These are phyloP conservation scores for Gymnocypris eckloni DNA, from an alignment of 2,797 vertebrate genomes.

Conservation along the genomic window DNA sequence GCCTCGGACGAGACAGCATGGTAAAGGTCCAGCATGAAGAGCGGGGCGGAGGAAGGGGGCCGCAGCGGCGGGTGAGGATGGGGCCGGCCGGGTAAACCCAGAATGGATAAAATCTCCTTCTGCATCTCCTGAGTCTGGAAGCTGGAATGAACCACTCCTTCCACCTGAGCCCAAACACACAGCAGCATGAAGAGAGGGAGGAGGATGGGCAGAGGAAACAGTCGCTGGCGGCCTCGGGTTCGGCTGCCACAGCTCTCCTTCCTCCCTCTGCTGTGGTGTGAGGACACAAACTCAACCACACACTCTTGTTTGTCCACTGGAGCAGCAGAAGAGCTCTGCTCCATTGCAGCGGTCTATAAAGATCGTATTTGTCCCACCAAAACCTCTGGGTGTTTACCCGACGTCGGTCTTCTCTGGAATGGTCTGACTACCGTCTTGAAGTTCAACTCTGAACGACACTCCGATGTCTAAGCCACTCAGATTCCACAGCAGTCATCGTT, in stretches of 20 bases:
- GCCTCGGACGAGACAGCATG: constrained; percentile 86
- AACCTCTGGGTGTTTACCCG: constrained; percentile 25
- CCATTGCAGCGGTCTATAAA: constrained; percentile 18
- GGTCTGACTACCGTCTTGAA: background rate
- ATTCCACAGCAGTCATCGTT: constrained; percentile 22
- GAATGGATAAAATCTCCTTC: constrained; percentile 90
- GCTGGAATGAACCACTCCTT: constrained; percentile 81
- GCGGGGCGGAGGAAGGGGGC: constrained; percentile 85
- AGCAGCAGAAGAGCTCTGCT: constrained; percentile 13
- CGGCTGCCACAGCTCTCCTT: constrained; percentile 3
- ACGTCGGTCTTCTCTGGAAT: constrained; percentile 9
- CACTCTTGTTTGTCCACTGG: constrained; percentile 25
- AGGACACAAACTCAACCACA: background rate
- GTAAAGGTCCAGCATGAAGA: constrained; percentile 97
- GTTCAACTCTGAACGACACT: constrained; percentile 20
- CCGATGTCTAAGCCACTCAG: constrained; percentile 32
- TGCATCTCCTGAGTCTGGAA: constrained; percentile 91
- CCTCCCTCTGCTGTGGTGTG: constrained; percentile 27
- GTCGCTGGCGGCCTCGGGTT: constrained; percentile 57
- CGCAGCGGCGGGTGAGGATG: constrained; percentile 81
- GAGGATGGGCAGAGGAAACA: constrained; percentile 69
- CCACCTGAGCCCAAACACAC: constrained; percentile 76
- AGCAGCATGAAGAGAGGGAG: constrained; percentile 66
- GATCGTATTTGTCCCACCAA: background rate
- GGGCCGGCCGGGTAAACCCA: constrained; percentile 87